Conservation (phyloP, 2,888 invertebrate species). For the Uloborus plumipes region DNA sequence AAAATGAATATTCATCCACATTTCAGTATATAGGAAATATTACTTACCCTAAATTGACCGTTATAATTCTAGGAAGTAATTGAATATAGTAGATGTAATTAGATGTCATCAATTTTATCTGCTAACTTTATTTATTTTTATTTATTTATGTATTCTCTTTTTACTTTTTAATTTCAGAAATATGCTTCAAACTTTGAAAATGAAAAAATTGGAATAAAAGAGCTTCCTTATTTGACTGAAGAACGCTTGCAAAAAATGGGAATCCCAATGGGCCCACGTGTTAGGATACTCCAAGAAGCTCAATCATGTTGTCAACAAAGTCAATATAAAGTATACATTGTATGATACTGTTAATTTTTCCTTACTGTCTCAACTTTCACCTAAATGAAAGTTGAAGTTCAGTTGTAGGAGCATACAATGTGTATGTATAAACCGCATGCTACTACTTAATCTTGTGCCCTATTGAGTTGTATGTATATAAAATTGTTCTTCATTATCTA, state of each 20-base stretch:
- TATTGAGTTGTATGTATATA: too few relatives aligned
- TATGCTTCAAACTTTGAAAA: conserved; percentile 86
- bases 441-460: too few relatives aligned
- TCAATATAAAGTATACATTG: conserved; percentile 64
- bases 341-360: conserved; percentile 15
- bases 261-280: conserved; percentile 89
- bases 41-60: too few relatives aligned
- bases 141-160: not conserved
- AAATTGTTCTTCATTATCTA: too few relatives aligned
- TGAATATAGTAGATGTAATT: too few relatives aligned
- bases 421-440: too few relatives aligned
- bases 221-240: conserved; percentile 90
- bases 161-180: conserved; percentile 78
- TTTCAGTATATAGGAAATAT: too few relatives aligned
- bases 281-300: conserved; percentile 91
- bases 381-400: conserved; percentile 50
- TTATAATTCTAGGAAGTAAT: not conserved
- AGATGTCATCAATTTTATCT: too few relatives aligned
- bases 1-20: too few relatives aligned
- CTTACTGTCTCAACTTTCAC: conserved; percentile 56
- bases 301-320: conserved; percentile 59
- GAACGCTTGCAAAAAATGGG: conserved; percentile 88
- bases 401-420: conserved; percentile 7
- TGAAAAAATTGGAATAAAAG: conserved; percentile 87
- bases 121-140: too few relatives aligned